These are phyloP conservation scores for Protonemura montana DNA, from an alignment of 2,888 invertebrate genomes.

Conservation along the genomic window DNA sequence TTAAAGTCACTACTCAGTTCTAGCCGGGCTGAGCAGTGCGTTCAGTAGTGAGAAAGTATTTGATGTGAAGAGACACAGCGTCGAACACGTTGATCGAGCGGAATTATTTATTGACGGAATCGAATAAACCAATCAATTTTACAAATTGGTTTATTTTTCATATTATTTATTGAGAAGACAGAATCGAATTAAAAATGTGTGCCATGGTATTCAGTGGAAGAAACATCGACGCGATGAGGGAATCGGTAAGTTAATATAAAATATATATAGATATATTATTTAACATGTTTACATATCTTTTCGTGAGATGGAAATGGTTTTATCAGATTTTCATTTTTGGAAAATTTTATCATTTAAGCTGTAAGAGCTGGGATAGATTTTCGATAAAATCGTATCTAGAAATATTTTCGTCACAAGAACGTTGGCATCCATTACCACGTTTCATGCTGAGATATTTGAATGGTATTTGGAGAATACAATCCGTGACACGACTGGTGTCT, in stretches of 20 bases:
- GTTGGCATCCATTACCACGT: neutral
- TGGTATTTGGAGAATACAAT: neutral
- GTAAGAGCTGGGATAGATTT: neutral
- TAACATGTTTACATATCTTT: too few species aligned
- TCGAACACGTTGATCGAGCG: neutral
- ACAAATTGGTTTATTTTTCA: neutral
- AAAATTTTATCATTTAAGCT: neutral
- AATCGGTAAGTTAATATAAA: conserved; percentile 14
- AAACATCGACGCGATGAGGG: conserved; percentile 43
- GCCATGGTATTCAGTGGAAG: conserved; percentile 47
- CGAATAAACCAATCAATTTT: neutral
- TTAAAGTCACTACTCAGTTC: neutral
- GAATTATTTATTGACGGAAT: neutral
- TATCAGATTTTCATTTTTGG: neutral
- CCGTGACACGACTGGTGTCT: neutral
- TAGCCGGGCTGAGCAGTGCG: neutral
- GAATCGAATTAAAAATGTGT: conserved; percentile 43
- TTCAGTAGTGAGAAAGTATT: conserved; percentile 35
- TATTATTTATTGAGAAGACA: conserved; percentile 10
- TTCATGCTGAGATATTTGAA: neutral
- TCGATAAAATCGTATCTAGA: neutral
- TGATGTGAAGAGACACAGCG: neutral
- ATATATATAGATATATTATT: neutral
- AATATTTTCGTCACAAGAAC: neutral
- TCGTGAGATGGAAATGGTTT: neutral